These are phyloP conservation scores for Pangasianodon hypophthalmus DNA, from an alignment of 2,113 vertebrate species.

Conservation along the genomic window DNA sequence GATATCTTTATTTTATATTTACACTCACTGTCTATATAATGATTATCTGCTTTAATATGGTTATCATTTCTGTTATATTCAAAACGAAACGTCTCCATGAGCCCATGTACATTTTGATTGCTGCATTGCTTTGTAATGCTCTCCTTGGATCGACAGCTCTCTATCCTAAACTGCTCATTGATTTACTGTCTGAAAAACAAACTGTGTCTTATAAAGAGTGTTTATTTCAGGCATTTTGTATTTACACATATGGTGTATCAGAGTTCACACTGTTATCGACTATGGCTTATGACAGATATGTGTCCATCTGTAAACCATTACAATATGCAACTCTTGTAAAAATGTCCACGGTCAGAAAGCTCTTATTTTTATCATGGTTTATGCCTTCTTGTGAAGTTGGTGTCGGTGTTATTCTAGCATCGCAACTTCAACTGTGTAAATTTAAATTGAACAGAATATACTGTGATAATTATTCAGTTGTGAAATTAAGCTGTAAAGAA, in stretches of 20 bases:
- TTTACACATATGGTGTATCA: neutral
- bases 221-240: neutral
- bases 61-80: constrained; percentile 7
- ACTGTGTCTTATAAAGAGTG: neutral
- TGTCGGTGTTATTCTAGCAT: neutral
- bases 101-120: neutral
- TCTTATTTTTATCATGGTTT: neutral
- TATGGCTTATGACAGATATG: constrained; percentile 19
- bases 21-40: neutral
- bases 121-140: constrained; percentile 29
- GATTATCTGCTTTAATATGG: constrained; percentile 6
- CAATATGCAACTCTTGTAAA: neutral
- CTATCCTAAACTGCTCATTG: constrained; percentile 1
- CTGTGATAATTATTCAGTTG: neutral
- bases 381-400: neutral
- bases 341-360: neutral
- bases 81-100: constrained; percentile 21
- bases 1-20: constrained; percentile 16
- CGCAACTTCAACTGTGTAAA: neutral
- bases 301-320: constrained; percentile 18
- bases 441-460: constrained; percentile 14
- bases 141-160: neutral
- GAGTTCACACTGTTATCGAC: constrained; percentile 1
- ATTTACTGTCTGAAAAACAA: neutral
- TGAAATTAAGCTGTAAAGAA: constrained; percentile 25